phyloP scores from a whole-genome alignment of 2,113 vertebrate species.

The Lampris megalopsis region DNA sequence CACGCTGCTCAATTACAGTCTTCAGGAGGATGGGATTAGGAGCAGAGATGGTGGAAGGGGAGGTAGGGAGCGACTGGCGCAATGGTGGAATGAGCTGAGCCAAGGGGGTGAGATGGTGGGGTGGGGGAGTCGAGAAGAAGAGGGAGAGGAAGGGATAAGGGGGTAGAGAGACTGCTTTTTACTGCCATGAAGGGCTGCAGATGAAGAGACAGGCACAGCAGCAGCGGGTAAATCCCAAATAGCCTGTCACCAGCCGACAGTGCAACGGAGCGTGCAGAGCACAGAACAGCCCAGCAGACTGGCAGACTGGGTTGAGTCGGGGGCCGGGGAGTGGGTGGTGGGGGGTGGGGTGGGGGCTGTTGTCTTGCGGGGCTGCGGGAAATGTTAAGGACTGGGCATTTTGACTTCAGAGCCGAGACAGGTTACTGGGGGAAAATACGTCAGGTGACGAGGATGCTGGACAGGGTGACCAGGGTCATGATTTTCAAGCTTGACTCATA shows the following conservation, averaged over 20 bases:
- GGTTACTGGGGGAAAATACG: constrained; percentile 68
- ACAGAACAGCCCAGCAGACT: constrained; percentile 66
- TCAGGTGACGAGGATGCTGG: constrained; percentile 59
- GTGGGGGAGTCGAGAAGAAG: constrained; percentile 5
- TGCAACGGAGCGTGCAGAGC: constrained; percentile 79
- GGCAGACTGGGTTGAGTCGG: constrained; percentile 67
- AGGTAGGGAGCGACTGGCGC: constrained; percentile 33
- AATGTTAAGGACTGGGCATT: constrained; percentile 72
- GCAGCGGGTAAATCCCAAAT: constrained; percentile 84
- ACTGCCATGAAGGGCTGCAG: constrained; percentile 76
- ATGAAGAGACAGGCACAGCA: constrained; percentile 78
- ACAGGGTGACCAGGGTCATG: constrained; percentile 65
- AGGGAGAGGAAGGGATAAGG: constrained; percentile 49
- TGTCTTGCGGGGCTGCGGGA: constrained; percentile 64
- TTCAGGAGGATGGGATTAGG: constrained; percentile 82
- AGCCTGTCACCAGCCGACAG: constrained; percentile 83
- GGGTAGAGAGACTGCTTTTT: constrained; percentile 67
- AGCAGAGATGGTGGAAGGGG: constrained; percentile 50
- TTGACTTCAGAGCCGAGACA: constrained; percentile 71
- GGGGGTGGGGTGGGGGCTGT: constrained; percentile 7
- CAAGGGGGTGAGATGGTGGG: constrained; percentile 46
- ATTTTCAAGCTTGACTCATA: constrained; percentile 64
- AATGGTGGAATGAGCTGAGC: constrained; percentile 64
- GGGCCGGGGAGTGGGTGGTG: constrained; percentile 56
- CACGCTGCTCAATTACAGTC: constrained; percentile 81